Evolutionary conservation across 2,888 invertebrate species (phyloP), one percentile per base, ranked within the genome.

Genomic region (Herminia tarsipennalis): DNA sequence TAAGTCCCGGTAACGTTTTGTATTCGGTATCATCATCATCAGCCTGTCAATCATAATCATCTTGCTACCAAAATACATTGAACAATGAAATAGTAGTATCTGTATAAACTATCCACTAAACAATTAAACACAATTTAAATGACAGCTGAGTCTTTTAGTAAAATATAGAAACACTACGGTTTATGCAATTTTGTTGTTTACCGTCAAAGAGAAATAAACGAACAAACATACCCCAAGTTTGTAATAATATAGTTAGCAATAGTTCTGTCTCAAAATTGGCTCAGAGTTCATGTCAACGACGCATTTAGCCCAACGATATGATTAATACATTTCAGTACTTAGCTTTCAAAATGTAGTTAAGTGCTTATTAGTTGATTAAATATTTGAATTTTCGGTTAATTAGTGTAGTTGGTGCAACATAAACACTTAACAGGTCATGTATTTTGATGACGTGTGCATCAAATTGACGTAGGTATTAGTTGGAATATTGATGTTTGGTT

Each of bases 221-320:
- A 36, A 9, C 28, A 30, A 17, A 44, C 24, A 47, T 28, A 16
- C 35, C 22, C 28, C 2, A 13, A 17, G 21, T 28, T 33, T 21
- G 9, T 20, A 16, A 21, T 37, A 37, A 27, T 27, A 20, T 37
- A 37, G 63, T 62, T 56, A 45, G 56, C 67, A 69, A 72, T 70
- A 77, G 73, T 74, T 72, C 61, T 66, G 62, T 56, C 63, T 66
- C 65, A 60, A 68, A 81, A 77, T 77, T 77, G 73, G 73, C 73
- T 73, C 65, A 63, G 50, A 63, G 68, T 78, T 81, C 76, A 80
- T 80, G 78, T 80, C 77, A 75, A 74, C 76, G 65, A 72, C 64
- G 66, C 74, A 76, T 77, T 77, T 80, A 73, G 65, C 61, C 59
- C 47, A 59, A 63, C 67, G 73, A 73, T 77, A 68, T 70, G 64